Evolutionary conservation across 1,140 invertebrate genomes (phyloP).

Genomic region (Zaprionus nigranus): DNA sequence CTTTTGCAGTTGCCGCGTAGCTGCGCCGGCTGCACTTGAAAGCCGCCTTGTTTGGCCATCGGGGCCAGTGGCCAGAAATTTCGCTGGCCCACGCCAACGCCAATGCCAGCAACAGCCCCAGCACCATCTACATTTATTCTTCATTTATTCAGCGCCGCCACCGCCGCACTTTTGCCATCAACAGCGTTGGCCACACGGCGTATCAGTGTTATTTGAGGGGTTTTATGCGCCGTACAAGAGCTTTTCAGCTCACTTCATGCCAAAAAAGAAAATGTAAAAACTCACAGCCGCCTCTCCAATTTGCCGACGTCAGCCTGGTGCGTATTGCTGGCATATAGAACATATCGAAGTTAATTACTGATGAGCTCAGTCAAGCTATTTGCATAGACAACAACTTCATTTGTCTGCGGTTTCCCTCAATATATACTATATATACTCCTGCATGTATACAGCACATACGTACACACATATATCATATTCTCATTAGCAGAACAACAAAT

Average conservation of each 20-base stretch:
- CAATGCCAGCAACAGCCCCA: conserved; percentile 48
- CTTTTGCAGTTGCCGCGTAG: conserved; percentile 68
- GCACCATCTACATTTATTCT: conserved; percentile 73
- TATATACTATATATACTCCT: not conserved
- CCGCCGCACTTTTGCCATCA: conserved; percentile 39
- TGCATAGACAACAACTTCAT: not conserved
- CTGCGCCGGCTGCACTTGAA: conserved; percentile 72
- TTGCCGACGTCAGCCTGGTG: not conserved
- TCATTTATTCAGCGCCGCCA: conserved; percentile 74
- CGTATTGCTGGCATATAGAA: not conserved
- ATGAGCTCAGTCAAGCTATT: not conserved
- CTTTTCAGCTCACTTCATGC: conserved; percentile 47
- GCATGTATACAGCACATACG: not conserved
- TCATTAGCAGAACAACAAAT: not conserved
- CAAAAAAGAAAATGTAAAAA: conserved; percentile 15
- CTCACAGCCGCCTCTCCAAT: not conserved
- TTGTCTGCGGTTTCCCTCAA: not conserved
- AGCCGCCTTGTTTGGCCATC: conserved; percentile 61
- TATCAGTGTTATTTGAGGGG: conserved; percentile 63
- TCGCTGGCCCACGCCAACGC: conserved; percentile 36
- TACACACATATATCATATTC: not conserved
- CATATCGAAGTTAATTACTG: conserved; percentile 2
- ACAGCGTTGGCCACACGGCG: conserved; percentile 67
- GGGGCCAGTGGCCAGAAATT: conserved; percentile 41
- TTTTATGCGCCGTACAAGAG: conserved; percentile 56